Evolutionary conservation across 2,888 invertebrate species (phyloP).

Genomic region (Molanna angustata): DNA sequence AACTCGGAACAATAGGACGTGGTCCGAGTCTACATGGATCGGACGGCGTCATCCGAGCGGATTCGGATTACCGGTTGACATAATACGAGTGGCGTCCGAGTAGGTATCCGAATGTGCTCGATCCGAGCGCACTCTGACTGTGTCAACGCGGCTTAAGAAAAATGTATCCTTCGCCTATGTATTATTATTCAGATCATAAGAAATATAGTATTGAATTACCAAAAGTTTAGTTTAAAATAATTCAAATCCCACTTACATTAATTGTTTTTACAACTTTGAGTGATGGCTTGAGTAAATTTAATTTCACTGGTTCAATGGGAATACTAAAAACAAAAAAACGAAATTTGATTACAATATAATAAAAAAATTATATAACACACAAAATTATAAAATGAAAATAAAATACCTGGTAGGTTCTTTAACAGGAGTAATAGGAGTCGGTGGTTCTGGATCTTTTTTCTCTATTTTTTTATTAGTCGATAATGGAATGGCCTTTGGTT

Average conservation of each 20-base stretch:
- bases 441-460: conserved; percentile 50
- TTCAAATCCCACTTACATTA: conserved; percentile 41
- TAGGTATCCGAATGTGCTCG: too few relatives aligned
- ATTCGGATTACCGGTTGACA: too few relatives aligned
- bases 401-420: conserved; percentile 46
- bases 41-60: too few relatives aligned
- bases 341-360: conserved; percentile 3
- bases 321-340: conserved; percentile 38
- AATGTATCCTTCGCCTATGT: too few relatives aligned
- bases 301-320: conserved; percentile 45
- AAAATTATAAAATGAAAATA: background rate
- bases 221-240: background rate
- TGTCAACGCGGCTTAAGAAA: too few relatives aligned
- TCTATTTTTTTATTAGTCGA: conserved; percentile 51
- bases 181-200: too few relatives aligned
- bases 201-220: too few relatives aligned
- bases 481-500: conserved; percentile 61
- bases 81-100: too few relatives aligned
- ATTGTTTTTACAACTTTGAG: conserved; percentile 41
- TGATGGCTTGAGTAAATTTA: conserved; percentile 50
- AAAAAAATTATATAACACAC: too few relatives aligned
- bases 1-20: too few relatives aligned
- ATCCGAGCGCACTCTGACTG: too few relatives aligned
- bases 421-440: conserved; percentile 27
- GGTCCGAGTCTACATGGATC: too few relatives aligned